Percentiles rank a stretch among this genome's conserved stretches.
phyloP scores from a whole-genome alignment of 2,888 invertebrate genomes.

The Zygogramma bicolorata region DNA sequence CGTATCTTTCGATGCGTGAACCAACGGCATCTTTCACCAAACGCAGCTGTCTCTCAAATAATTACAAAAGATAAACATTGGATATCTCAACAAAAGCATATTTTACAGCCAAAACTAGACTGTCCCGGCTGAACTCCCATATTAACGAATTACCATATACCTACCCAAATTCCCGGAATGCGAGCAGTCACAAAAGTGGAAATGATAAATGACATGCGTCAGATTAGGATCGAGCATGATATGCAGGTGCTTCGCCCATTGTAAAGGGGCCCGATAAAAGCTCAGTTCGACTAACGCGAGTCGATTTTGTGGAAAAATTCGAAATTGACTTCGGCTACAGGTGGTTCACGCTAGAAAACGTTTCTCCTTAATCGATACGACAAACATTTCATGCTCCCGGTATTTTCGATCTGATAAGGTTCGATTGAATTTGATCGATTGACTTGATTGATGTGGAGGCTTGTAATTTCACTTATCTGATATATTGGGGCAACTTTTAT shows the following conservation, averaged over 20 bases:
- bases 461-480: background rate
- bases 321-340: background rate
- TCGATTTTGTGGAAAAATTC: constrained; percentile 40
- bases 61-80: background rate
- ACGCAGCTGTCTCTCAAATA: background rate
- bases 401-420: background rate
- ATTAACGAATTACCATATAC: constrained; percentile 16
- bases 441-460: background rate
- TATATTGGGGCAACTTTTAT: background rate
- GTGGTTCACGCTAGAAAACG: constrained; percentile 1
- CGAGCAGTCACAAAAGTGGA: constrained; percentile 36
- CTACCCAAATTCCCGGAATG: constrained; percentile 18
- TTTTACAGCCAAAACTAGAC: background rate
- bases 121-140: background rate
- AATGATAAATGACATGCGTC: constrained; percentile 51
- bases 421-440: background rate
- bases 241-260: constrained; percentile 48
- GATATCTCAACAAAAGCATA: constrained; percentile 3
- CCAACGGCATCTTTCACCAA: background rate
- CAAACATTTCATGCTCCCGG: background rate
- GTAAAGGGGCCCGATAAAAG: constrained; percentile 20
- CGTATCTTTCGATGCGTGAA: background rate
- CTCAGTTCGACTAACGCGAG: constrained; percentile 27
- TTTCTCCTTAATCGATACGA: background rate
- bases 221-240: constrained; percentile 47